Evolutionary conservation across 2,797 vertebrate species (phyloP), one percentile per base, ranked within the genome.

Genomic region (Sternarchorhynchus goeldii): DNA sequence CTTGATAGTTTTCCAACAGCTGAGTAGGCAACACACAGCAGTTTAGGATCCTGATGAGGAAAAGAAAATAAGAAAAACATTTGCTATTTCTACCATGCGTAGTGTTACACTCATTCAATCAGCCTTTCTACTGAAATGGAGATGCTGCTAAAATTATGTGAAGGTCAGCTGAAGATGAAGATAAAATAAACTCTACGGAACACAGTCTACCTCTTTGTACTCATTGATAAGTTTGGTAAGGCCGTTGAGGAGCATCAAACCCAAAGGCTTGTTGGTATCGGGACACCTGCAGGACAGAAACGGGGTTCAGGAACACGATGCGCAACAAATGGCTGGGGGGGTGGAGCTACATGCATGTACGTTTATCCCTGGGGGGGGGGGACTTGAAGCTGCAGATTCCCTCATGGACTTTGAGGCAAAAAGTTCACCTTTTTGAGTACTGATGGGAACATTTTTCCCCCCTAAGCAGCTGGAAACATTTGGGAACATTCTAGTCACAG

Each of bases 141-240:
- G 17, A 36, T 45, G 21, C 4, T 18, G 64, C 3, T 7, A n/a
- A 8, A 10, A 10, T 41, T n/a, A 41, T n/a, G 21, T 66, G 16
- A 29, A 7, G 8, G 20, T 34, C 21, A 57, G 41, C 6, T 39
- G 53, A 31, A 68, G 56, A 2, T 20, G 0, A 12, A 73, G 39
- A 63, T 18, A 18, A 56, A n/a, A 55, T 6, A 50, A 2, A 53
- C 0, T 58, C 55, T 4, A 56, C 2, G 56, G n/a, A 8, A 10
- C 8, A 75, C 3, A 45, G 6, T 90, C 92, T 92, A 99, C 97
- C 95, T 99, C 97, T 89, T 98, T 99, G 88, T 98, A 97, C 88
- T 99, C 98, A 87, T 97, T 99, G 78, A 99, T 99, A 81, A 99
- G 93, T 82, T 99, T 99, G 72, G 97, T 99, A 21, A 99, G 95